Evolutionary conservation across 2,888 invertebrate species (phyloP).

Genomic region (Lepidocyrtinus sp.): DNA sequence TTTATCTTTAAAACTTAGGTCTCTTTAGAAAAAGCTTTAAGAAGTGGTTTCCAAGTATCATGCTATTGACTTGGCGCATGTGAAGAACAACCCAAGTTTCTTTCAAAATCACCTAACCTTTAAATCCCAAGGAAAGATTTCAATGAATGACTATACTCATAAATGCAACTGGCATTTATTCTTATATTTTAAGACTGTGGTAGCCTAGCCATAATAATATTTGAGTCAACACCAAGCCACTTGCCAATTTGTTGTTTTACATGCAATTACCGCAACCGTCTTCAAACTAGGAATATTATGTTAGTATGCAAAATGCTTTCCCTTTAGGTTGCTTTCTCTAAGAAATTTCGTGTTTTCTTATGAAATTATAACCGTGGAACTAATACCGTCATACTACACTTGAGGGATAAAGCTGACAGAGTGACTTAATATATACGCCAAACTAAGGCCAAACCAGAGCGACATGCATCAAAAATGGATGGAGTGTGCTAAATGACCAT

Average conservation of each 20-base stretch:
- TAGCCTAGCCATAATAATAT: background rate
- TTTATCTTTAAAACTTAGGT: too few species aligned
- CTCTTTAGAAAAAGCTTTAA: too few species aligned
- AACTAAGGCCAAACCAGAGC: too few species aligned
- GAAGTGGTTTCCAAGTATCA: too few species aligned
- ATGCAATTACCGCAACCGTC: conserved; percentile 22
- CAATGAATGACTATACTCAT: too few species aligned
- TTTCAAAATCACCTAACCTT: too few species aligned
- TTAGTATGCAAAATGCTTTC: background rate
- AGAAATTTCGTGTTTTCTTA: background rate
- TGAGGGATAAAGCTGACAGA: conserved; percentile 28
- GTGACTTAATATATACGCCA: too few species aligned
- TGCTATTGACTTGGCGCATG: too few species aligned
- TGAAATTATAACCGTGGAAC: conserved; percentile 21
- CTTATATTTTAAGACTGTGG: background rate
- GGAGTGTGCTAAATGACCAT: conserved; percentile 54
- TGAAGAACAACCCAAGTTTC: too few species aligned
- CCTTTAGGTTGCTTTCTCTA: background rate
- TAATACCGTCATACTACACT: too few species aligned
- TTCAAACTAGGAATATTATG: background rate
- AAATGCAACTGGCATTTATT: too few species aligned
- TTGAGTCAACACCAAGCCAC: conserved; percentile 44
- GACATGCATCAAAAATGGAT: conserved; percentile 20
- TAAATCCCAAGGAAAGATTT: too few species aligned
- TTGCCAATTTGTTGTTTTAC: conserved; percentile 42